Evolutionary conservation across 30 jellyfish, hydroid and myxozoan species (phyloP), one percentile per base, ranked within the genome.

Genomic region (Hydractinia symbiolongicarpus): DNA sequence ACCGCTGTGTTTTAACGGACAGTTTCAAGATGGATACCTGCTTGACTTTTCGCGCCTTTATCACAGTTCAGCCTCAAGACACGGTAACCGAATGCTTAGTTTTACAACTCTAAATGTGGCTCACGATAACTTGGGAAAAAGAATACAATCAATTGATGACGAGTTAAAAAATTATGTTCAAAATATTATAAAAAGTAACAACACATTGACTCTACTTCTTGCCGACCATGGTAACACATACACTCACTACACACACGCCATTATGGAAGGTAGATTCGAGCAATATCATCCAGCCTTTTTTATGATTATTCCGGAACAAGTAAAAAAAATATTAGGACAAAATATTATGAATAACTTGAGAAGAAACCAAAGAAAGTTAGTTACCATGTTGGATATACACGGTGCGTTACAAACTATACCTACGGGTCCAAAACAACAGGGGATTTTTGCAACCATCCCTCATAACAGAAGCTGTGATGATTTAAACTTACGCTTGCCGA

Each of bases 151-250:
- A 7, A 58, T 89, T 55, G 96, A 89, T 73, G 74, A 83, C 9
- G 78, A 88, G 5, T 66, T 89, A 9, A 20, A 13, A 6, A 61
- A 53, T 9, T 89, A 73, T 69, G 74, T 84, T 5, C 13, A 76
- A 7, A 50, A 72, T 19, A 56, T 79, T 11, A 49, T 44, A 19
- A 20, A 56, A 0, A 17, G 5, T 4, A 81, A 67, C 30, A 64
- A 79, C 61, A 83, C 95, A 4, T 58, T 89, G 55, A 85, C 87
- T 21, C 49, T 89, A 11, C 11, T 89, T 53, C 79, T 89, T 75
- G 72, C 96, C 14, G 96, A 89, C 78, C 96, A 89, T 80, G 96
- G 96, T 15, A 89, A 89, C 69, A 78, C 85, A 6, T 89, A 89
- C 76, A 89, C 94, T 54, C 79, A 82, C 8, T 89, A 76, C 73